phyloP scores from a whole-genome alignment of 2,888 invertebrate species.

The Pyrgus malvae region DNA sequence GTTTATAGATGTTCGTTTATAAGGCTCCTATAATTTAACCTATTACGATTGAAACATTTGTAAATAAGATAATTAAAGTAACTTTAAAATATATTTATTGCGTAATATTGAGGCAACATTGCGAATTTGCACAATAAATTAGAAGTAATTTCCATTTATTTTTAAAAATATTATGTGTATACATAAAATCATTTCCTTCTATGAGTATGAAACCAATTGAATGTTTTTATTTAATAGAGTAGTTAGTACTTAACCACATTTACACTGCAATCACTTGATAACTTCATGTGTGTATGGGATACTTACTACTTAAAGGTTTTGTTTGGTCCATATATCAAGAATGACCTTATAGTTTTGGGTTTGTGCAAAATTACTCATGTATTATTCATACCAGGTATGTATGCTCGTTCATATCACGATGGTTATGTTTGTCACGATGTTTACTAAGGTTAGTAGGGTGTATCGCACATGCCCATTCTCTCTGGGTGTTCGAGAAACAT shows the following conservation, averaged over 20 bases:
- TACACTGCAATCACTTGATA: conserved; percentile 5
- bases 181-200: background rate
- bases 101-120: conserved; percentile 5
- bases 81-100: conserved; percentile 19
- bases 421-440: no score
- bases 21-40: conserved; percentile 29
- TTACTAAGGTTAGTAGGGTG: no score
- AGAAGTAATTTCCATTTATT: conserved; percentile 11
- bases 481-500: no score
- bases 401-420: no score
- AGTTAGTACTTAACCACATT: conserved; percentile 27
- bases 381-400: no score
- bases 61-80: conserved; percentile 27
- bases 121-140: conserved; percentile 22
- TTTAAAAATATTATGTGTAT: conserved; percentile 2
- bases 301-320: no score
- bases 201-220: background rate
- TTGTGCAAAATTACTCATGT: no score
- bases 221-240: conserved; percentile 1
- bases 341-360: no score
- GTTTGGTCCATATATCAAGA: no score
- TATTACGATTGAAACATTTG: conserved; percentile 13
- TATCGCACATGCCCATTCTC: no score
- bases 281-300: no score
- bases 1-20: conserved; percentile 40